These are phyloP conservation scores for Drosophila erecta DNA, from an alignment of 1,140 invertebrate species.

Conservation along the genomic window DNA sequence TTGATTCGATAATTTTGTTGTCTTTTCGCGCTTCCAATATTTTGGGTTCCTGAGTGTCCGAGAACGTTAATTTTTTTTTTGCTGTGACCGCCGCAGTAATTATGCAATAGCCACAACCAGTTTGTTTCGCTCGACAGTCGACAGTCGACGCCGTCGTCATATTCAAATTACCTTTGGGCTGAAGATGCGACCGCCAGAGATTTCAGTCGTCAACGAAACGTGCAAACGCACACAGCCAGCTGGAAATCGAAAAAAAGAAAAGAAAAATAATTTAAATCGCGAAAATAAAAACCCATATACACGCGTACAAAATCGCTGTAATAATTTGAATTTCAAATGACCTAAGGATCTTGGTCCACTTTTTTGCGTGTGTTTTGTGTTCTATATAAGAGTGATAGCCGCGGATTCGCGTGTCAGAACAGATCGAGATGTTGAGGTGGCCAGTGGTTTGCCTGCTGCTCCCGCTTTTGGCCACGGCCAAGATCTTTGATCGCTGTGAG, in stretches of 20 bases:
- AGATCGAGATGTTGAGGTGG: conserved; percentile 51
- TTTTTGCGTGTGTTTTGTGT: conserved; percentile 8
- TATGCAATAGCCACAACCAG: conserved; percentile 76
- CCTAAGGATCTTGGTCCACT: conserved; percentile 30
- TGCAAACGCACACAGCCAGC: conserved; percentile 60
- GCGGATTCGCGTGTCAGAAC: conserved; percentile 35
- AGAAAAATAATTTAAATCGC: conserved; percentile 9
- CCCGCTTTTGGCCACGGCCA: conserved; percentile 63
- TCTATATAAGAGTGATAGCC: conserved; percentile 36
- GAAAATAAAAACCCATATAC: conserved; percentile 9
- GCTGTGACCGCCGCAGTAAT: conserved; percentile 48
- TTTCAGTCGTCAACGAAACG: conserved; percentile 70
- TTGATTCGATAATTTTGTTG: conserved; percentile 9
- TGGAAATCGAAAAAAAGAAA: conserved; percentile 9
- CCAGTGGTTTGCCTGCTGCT: conserved; percentile 21
- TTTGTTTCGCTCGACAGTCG: conserved; percentile 52
- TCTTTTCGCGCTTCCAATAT: conserved; percentile 32
- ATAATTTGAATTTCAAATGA: conserved; percentile 52
- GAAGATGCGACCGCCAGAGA: conserved; percentile 64
- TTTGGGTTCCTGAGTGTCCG: conserved; percentile 21
- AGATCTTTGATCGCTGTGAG: conserved; percentile 89
- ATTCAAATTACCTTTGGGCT: conserved; percentile 74
- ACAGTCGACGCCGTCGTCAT: conserved; percentile 58
- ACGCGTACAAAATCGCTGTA: conserved; percentile 26
- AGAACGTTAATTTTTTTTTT: conserved; percentile 53